Evolutionary conservation across 2,797 vertebrate species (phyloP).

Genomic region (Pelodytes ibericus): DNA sequence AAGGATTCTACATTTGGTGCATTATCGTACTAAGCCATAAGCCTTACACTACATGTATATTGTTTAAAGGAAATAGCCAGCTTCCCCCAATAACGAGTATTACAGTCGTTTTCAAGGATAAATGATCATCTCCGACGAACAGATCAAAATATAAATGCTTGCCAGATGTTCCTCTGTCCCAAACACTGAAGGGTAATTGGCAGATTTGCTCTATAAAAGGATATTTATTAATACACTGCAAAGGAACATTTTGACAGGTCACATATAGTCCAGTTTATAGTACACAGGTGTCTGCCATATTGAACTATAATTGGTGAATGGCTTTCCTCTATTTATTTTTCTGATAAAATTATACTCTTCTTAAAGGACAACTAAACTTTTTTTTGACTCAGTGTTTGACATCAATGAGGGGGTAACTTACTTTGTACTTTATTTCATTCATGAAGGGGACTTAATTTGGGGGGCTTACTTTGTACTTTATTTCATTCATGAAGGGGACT

Average conservation of each 20-base stretch:
- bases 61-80: not conserved
- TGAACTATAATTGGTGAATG: not conserved
- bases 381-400: no score
- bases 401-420: no score
- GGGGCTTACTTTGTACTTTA: no score
- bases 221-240: constrained; percentile 41
- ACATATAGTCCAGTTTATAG: constrained; percentile 5
- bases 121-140: constrained; percentile 52
- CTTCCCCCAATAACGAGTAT: constrained; percentile 54
- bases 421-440: no score
- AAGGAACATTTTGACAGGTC: constrained; percentile 3
- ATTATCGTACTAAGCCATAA: no score
- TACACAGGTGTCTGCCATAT: not conserved
- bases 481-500: no score
- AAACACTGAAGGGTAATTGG: not conserved
- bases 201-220: constrained; percentile 39
- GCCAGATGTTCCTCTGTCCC: constrained; percentile 37
- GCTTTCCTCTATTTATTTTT: no score
- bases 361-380: no score
- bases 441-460: no score
- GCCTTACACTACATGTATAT: no score
- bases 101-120: constrained; percentile 70
- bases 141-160: constrained; percentile 23
- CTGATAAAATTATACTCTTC: no score
- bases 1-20: no score